These are phyloP conservation scores for Dinothrombium tinctorium DNA, from an alignment of 1,140 invertebrate species.

Conservation along the genomic window DNA sequence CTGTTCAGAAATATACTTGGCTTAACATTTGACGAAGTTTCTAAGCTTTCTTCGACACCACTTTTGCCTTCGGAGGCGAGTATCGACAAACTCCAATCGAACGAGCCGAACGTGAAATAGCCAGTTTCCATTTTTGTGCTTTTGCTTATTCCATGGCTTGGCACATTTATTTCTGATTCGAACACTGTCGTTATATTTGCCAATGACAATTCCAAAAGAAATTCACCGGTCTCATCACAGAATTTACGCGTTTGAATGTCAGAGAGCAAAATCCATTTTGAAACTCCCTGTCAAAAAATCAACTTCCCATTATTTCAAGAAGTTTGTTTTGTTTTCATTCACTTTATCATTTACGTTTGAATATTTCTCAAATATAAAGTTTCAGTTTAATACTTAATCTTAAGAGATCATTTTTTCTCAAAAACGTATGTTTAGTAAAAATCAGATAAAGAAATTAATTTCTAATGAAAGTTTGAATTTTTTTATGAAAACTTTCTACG, in stretches of 20 bases:
- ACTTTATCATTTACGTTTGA: too few species aligned
- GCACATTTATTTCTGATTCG: constrained; percentile 34
- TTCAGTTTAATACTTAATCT: too few species aligned
- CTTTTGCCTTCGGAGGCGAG: constrained; percentile 26
- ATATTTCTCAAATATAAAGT: too few species aligned
- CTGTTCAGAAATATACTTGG: constrained; percentile 39
- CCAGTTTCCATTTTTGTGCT: constrained; percentile 38
- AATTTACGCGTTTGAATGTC: constrained; percentile 48
- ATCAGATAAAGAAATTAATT: too few species aligned
- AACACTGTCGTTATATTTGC: constrained; percentile 48
- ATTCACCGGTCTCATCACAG: constrained; percentile 56
- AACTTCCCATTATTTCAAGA: too few species aligned
- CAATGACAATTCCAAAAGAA: constrained; percentile 53
- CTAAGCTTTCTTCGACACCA: not conserved
- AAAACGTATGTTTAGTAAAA: too few species aligned
- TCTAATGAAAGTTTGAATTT: too few species aligned
- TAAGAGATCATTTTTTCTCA: too few species aligned
- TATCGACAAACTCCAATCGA: constrained; percentile 57
- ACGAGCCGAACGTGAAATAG: constrained; percentile 49
- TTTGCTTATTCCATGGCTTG: not conserved
- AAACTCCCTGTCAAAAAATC: constrained; percentile 35
- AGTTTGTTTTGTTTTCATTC: too few species aligned
- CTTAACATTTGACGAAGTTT: constrained; percentile 6
- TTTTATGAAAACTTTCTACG: too few species aligned
- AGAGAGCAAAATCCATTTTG: constrained; percentile 48